Evolutionary conservation across 2,888 invertebrate species (phyloP).

Genomic region (Clivina fossor): DNA sequence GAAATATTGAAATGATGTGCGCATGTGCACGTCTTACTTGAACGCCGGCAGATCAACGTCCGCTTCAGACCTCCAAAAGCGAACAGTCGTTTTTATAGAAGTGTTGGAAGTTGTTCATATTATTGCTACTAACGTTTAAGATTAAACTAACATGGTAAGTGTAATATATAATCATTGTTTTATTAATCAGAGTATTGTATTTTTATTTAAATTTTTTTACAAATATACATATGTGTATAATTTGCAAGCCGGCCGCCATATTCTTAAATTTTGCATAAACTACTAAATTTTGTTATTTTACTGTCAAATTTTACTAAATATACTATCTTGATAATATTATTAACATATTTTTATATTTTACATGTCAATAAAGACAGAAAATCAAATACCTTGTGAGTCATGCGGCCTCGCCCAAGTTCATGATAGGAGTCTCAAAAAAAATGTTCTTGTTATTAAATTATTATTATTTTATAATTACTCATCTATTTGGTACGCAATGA

Average conservation of each 20-base stretch:
- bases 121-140: slow-evolving; percentile 42
- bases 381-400: slow-evolving; percentile 25
- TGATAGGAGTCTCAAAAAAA: slow-evolving; percentile 17
- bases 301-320: slow-evolving; percentile 10
- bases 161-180: slow-evolving; percentile 21
- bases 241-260: slow-evolving; percentile 47
- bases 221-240: slow-evolving; percentile 18
- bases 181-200: background rate
- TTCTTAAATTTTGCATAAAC: slow-evolving; percentile 43
- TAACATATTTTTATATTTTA: slow-evolving; percentile 4
- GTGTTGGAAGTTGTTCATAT: slow-evolving; percentile 49
- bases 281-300: slow-evolving; percentile 17
- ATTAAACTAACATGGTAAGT: slow-evolving; percentile 52
- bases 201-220: slow-evolving; percentile 10
- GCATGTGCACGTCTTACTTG: slow-evolving; percentile 46
- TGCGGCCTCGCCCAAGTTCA: slow-evolving; percentile 35
- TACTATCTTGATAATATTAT: slow-evolving; percentile 7
- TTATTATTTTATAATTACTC: slow-evolving; percentile 30
- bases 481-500: slow-evolving; percentile 20
- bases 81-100: slow-evolving; percentile 50
- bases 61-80: slow-evolving; percentile 50
- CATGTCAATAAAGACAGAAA: slow-evolving; percentile 1
- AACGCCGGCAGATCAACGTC: slow-evolving; percentile 54
- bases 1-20: slow-evolving; percentile 41
- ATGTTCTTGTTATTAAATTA: slow-evolving; percentile 19